These are phyloP conservation scores for Dromius quadrimaculatus DNA, from an alignment of 2,888 invertebrate genomes.

Conservation along the genomic window DNA sequence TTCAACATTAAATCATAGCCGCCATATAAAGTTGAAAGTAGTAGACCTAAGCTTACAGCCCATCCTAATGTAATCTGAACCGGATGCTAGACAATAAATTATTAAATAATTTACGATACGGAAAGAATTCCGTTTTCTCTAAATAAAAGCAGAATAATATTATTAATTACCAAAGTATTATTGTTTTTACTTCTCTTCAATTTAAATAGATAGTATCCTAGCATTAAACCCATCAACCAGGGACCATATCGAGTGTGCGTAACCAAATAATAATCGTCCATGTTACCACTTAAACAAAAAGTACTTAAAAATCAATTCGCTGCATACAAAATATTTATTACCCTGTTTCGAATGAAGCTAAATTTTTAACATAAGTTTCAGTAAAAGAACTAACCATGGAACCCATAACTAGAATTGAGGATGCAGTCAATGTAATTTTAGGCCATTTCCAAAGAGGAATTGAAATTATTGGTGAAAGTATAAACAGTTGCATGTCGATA, in stretches of 20 bases:
- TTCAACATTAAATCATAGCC: neutral
- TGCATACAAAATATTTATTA: conserved; percentile 24
- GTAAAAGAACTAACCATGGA: conserved; percentile 37
- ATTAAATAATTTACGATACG: neutral
- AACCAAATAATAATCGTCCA: neutral
- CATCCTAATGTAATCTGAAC: conserved; percentile 18
- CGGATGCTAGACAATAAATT: conserved; percentile 6
- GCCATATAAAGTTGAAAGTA: conserved; percentile 9
- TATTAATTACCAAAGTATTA: conserved; percentile 26
- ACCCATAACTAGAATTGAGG: conserved; percentile 14
- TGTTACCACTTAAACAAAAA: neutral
- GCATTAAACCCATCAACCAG: conserved; percentile 42
- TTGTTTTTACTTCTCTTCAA: conserved; percentile 19
- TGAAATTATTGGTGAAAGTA: conserved; percentile 55
- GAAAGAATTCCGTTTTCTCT: neutral
- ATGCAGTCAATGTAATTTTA: conserved; percentile 50
- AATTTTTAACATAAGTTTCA: conserved; percentile 22
- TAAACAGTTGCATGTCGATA: conserved; percentile 55
- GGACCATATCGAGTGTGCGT: conserved; percentile 41
- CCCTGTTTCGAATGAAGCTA: conserved; percentile 1
- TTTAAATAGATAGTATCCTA: conserved; percentile 37
- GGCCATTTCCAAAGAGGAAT: conserved; percentile 56
- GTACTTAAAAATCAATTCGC: neutral
- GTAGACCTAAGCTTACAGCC: conserved; percentile 6
- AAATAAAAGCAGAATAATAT: neutral